phyloP scores from a whole-genome alignment of 2,113 vertebrate species.

The Lynx canadensis region DNA sequence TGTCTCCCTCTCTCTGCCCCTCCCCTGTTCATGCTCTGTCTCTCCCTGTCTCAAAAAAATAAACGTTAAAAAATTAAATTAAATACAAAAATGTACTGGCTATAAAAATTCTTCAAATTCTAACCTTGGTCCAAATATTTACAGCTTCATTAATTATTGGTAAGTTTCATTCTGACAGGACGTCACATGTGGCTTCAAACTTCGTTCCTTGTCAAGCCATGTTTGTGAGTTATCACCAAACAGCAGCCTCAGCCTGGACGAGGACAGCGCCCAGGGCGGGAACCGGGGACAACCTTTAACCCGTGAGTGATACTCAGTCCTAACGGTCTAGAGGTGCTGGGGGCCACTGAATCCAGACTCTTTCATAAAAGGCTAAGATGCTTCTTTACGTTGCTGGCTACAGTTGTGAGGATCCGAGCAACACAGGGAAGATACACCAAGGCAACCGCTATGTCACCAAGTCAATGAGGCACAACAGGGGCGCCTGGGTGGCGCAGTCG shows the following conservation, averaged over 20 bases:
- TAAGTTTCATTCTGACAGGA: not conserved
- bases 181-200: not conserved
- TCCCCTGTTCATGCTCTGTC: too few relatives aligned
- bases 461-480: not conserved
- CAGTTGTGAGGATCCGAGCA: not conserved
- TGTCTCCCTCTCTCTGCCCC: too few relatives aligned
- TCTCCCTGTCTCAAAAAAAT: too few relatives aligned
- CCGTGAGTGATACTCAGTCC: not conserved
- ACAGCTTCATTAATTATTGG: not conserved
- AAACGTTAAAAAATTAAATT: too few relatives aligned
- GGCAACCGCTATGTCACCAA: not conserved
- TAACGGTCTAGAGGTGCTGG: not conserved
- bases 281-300: not conserved
- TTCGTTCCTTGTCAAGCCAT: not conserved
- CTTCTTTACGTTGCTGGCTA: not conserved
- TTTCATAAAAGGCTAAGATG: not conserved
- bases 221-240: not conserved
- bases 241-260: not conserved
- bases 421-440: not conserved
- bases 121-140: not conserved
- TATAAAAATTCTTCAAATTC: not conserved
- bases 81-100: not conserved
- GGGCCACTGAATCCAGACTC: not conserved
- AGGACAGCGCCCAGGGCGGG: too few relatives aligned
- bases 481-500: too few relatives aligned